phyloP scores from a whole-genome alignment of 2,797 vertebrate genomes.

The Picus viridis region DNA sequence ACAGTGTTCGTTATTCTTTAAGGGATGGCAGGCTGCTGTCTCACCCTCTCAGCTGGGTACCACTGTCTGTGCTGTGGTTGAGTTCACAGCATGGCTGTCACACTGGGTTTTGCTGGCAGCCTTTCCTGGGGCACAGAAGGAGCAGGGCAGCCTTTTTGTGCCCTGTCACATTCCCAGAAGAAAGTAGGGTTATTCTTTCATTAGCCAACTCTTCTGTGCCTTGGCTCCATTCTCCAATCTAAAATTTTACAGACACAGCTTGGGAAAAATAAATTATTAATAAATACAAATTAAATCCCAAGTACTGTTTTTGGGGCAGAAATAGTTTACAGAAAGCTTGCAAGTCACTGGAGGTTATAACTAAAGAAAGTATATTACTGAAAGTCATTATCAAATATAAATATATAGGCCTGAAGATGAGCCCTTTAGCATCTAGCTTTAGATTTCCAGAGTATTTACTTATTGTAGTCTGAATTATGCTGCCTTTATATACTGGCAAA shows the following conservation, averaged over 20 bases:
- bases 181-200: background rate
- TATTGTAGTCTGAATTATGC: background rate
- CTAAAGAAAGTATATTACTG: background rate
- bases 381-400: constrained; percentile 27
- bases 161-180: background rate
- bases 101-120: background rate
- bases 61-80: background rate
- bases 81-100: background rate
- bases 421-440: background rate
- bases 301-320: background rate
- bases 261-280: constrained; percentile 55
- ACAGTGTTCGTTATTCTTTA: background rate
- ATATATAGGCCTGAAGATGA: background rate
- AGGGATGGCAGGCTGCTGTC: background rate
- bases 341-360: background rate
- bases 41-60: background rate
- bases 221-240: background rate
- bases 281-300: constrained; percentile 45
- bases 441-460: background rate
- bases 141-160: background rate
- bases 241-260: background rate
- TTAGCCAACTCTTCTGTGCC: background rate
- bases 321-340: constrained; percentile 9
- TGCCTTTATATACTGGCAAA: constrained; percentile 1
- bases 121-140: background rate